Conservation (phyloP, 2,797 vertebrate genomes). For the Sandelia bainsii region DNA sequence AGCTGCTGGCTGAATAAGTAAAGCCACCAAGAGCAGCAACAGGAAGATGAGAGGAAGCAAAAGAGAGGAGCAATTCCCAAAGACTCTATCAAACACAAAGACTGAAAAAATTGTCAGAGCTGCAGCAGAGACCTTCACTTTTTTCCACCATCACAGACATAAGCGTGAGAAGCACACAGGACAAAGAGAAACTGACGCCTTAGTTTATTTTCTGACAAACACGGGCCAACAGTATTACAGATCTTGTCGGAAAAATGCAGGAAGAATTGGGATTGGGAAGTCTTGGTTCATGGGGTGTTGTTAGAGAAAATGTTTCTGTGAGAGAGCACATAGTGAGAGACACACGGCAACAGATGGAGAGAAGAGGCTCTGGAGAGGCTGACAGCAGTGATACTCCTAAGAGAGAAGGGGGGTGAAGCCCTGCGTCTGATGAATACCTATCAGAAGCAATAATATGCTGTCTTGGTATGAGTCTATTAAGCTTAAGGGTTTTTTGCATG, state of each 20-base stretch:
- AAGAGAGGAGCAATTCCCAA: slow-evolving; percentile 51
- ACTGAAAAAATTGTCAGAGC: slow-evolving; percentile 4
- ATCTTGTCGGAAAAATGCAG: slow-evolving; percentile 19
- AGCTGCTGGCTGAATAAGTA: slow-evolving; percentile 67
- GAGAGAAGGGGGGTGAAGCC: slow-evolving; percentile 27
- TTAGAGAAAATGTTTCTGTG: slow-evolving; percentile 46
- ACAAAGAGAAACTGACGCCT: slow-evolving; percentile 20
- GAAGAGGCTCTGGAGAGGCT: slow-evolving; percentile 48
- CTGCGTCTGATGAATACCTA: slow-evolving; percentile 23
- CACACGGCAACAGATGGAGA: slow-evolving; percentile 74
- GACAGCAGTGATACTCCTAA: slow-evolving; percentile 41
- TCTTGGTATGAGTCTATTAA: slow-evolving; percentile 21
- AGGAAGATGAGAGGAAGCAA: slow-evolving; percentile 53
- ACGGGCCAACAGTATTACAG: slow-evolving; percentile 12
- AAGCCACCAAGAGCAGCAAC: slow-evolving; percentile 61
- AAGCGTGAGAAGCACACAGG: slow-evolving; percentile 20
- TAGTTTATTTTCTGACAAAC: slow-evolving; percentile 35
- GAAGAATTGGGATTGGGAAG: slow-evolving; percentile 19
- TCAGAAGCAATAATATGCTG: slow-evolving; percentile 14
- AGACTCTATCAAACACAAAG: slow-evolving; percentile 42
- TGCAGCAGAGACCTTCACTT: slow-evolving; percentile 11
- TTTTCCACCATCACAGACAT: background rate
- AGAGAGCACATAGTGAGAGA: slow-evolving; percentile 68
- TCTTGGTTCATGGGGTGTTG: slow-evolving; percentile 22
- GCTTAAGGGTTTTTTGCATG: background rate